Evolutionary conservation across 2,113 vertebrate genomes (phyloP), one percentile per base, ranked within the genome.

Genomic region (Aphyosemion australe): DNA sequence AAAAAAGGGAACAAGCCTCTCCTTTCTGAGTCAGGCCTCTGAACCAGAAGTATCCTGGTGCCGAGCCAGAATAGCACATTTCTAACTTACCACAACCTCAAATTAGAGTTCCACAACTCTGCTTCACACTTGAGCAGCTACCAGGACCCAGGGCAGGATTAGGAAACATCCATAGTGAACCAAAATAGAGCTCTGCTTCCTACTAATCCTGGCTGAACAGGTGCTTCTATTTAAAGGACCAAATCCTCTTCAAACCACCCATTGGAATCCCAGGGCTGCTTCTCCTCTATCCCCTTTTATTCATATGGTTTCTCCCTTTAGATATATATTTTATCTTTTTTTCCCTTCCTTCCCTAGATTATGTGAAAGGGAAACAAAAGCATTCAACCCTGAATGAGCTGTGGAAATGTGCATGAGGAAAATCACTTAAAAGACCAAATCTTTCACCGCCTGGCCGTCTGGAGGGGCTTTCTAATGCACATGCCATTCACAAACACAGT

Each of bases 121-220:
- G 51, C 19, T 64, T 66, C 52, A 69, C 54, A 69, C 57, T 59
- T 70, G 71, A 55, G 21, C 69, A 60, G 60, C 65, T 57, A 68
- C 69, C 67, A 69, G 57, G 65, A 78, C 66, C 49, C 65, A 5
- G 55, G 41, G 74, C 32, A 13, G 47, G 64, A 74, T 69, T 69
- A 70, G 45, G 68, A 69, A 82, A 65, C 62, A 78, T 69, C 71
- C 62, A 67, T 52, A 59, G 59, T 49, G 49, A 68, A 79, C 79
- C 59, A 82, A 88, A 92, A 92, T 90, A 91, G 88, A 83, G 82
- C 71, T 54, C 37, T 57, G 78, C 87, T 86, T 85, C 80, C 81
- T 64, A 68, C 78, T 92, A 92, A 92, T 92, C 92, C 89, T 74
- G 84, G 80, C 81, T 84, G 84, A 92, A 92, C 91, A 92, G 90